Evolutionary conservation across 1,140 invertebrate species (phyloP).

Genomic region (Dreissena rostriformis): DNA sequence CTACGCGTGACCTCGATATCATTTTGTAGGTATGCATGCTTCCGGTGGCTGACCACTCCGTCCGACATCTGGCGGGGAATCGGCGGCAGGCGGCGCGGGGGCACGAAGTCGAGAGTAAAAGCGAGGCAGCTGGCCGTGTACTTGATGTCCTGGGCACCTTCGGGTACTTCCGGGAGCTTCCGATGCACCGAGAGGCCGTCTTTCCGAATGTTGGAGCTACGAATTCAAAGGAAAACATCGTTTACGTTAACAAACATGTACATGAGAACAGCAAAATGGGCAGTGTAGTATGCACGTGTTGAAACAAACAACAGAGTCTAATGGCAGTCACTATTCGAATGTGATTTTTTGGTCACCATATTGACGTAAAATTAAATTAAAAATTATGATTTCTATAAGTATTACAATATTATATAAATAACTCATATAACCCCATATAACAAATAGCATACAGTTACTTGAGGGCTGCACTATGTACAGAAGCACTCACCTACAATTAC

Average conservation of each 20-base stretch:
- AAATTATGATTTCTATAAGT: too few species aligned
- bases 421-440: too few species aligned
- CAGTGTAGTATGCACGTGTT: background rate
- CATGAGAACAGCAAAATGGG: background rate
- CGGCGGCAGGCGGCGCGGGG: background rate
- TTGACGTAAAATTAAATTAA: too few species aligned
- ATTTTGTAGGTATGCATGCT: too few species aligned
- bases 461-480: too few species aligned
- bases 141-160: background rate
- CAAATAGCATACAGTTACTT: too few species aligned
- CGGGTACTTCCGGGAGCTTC: background rate
- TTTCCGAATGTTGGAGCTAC: background rate
- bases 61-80: background rate
- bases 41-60: background rate
- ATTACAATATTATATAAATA: too few species aligned
- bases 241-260: background rate
- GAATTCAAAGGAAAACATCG: background rate
- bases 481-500: too few species aligned
- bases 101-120: background rate
- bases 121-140: background rate
- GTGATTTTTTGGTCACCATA: too few species aligned
- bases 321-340: background rate
- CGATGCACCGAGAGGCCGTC: background rate
- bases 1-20: too few species aligned
- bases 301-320: background rate